Percentiles rank a stretch among this genome's conserved stretches.
phyloP scores from a whole-genome alignment of 1,140 invertebrate genomes.

The Drosophila yakuba region DNA sequence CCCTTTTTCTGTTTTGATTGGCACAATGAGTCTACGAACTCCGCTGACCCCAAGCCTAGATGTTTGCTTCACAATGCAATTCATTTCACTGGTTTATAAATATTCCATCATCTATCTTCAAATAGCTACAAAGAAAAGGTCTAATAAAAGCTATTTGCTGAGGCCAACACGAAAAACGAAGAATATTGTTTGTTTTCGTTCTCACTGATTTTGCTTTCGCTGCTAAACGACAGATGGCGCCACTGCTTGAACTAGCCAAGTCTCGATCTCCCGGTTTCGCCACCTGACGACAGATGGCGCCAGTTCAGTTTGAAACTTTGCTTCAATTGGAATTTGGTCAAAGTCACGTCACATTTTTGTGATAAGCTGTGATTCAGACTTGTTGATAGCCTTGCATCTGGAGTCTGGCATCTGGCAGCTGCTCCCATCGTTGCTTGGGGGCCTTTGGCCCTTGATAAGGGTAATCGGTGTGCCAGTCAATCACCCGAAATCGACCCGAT shows the following conservation, averaged over 20 bases:
- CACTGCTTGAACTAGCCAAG: too few relatives aligned
- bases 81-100: too few relatives aligned
- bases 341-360: slow-evolving; percentile 13
- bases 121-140: too few relatives aligned
- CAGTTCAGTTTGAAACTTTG: background rate
- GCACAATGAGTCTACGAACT: slow-evolving; percentile 63
- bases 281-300: background rate
- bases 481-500: slow-evolving; percentile 16
- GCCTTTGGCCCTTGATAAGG: slow-evolving; percentile 52
- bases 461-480: slow-evolving; percentile 42
- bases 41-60: slow-evolving; percentile 34
- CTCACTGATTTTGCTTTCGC: too few relatives aligned
- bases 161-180: too few relatives aligned
- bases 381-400: slow-evolving; percentile 17
- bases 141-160: too few relatives aligned
- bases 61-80: background rate
- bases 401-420: slow-evolving; percentile 1
- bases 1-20: slow-evolving; percentile 64
- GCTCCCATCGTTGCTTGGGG: slow-evolving; percentile 9
- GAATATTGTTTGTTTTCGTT: too few relatives aligned
- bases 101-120: too few relatives aligned
- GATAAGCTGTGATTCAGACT: slow-evolving; percentile 33
- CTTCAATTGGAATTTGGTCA: slow-evolving; percentile 9
- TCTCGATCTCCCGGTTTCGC: background rate
- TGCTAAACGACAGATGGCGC: too few relatives aligned